A percentile compares a stretch with the other conserved stretches of the same genome.
These are phyloP conservation scores for Troglohyphantes excavatus DNA, from an alignment of 2,888 invertebrate species.

Conservation along the genomic window DNA sequence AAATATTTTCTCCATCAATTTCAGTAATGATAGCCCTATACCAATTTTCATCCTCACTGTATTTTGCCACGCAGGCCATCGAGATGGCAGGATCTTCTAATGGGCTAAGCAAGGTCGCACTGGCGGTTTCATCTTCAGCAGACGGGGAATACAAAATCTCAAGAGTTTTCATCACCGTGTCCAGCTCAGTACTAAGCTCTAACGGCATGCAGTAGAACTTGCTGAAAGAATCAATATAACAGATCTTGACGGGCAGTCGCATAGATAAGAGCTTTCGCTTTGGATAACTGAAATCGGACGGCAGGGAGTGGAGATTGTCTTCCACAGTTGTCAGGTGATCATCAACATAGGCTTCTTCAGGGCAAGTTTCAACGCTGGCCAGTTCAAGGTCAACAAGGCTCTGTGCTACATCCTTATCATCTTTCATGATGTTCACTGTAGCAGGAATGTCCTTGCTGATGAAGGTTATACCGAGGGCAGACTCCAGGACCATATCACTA, in stretches of 20 bases:
- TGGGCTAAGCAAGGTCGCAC: not conserved
- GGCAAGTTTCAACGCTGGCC: slow-evolving; percentile 57
- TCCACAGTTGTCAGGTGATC: slow-evolving; percentile 66
- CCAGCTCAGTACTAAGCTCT: slow-evolving; percentile 57
- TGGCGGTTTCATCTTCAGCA: not conserved
- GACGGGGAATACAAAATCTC: slow-evolving; percentile 40
- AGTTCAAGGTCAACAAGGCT: slow-evolving; percentile 60
- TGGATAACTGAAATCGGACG: slow-evolving; percentile 66
- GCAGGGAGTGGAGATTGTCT: slow-evolving; percentile 56
- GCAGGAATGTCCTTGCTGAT: slow-evolving; percentile 72
- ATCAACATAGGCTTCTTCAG: slow-evolving; percentile 67
- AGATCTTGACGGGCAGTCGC: slow-evolving; percentile 46
- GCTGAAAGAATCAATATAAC: slow-evolving; percentile 61
- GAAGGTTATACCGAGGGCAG: slow-evolving; percentile 53
- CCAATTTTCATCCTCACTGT: slow-evolving; percentile 73
- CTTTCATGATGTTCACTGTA: slow-evolving; percentile 58
- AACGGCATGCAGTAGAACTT: slow-evolving; percentile 66
- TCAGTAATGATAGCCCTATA: slow-evolving; percentile 73
- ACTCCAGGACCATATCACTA: slow-evolving; percentile 45
- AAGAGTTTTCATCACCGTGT: slow-evolving; percentile 56
- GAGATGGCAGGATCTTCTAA: slow-evolving; percentile 44
- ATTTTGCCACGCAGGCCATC: slow-evolving; percentile 72
- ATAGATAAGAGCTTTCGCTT: slow-evolving; percentile 40
- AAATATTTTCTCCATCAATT: slow-evolving; percentile 76
- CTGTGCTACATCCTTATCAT: slow-evolving; percentile 66